phyloP scores from a whole-genome alignment of 2,797 vertebrate species.

The Poecile montanus region DNA sequence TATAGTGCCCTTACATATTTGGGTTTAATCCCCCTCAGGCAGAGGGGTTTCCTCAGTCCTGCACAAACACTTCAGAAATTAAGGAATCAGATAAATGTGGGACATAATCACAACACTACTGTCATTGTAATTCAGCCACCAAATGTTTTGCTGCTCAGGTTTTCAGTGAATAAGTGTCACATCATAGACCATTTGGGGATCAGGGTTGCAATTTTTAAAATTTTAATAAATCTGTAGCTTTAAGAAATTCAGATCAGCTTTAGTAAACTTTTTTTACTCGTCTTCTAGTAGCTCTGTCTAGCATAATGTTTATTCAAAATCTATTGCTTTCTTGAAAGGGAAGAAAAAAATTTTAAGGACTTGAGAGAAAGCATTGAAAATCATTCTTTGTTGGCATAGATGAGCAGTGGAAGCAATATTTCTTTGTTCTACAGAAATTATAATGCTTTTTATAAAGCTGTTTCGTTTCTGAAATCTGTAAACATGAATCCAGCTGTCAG shows the following conservation, averaged over 20 bases:
- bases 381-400: background rate
- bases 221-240: background rate
- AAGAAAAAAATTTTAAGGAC: background rate
- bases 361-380: slow-evolving; percentile 18
- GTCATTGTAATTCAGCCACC: background rate
- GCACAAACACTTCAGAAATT: background rate
- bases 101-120: background rate
- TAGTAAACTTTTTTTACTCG: background rate
- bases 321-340: background rate
- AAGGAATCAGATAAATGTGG: background rate
- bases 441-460: slow-evolving; percentile 35
- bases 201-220: background rate
- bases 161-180: background rate
- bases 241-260: background rate
- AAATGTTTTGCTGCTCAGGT: background rate
- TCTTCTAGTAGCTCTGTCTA: background rate
- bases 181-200: background rate
- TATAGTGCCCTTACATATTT: background rate
- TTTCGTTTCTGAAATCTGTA: slow-evolving; percentile 37
- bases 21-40: background rate
- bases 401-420: slow-evolving; percentile 15
- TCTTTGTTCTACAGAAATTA: slow-evolving; percentile 28
- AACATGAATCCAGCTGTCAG: slow-evolving; percentile 47
- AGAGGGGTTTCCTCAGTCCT: background rate
- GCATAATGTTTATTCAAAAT: background rate